Percentiles rank a stretch among this genome's conserved stretches.
These are phyloP conservation scores for Coelogynopora nodosa DNA, from an alignment of 2,888 invertebrate species.

Conservation along the genomic window DNA sequence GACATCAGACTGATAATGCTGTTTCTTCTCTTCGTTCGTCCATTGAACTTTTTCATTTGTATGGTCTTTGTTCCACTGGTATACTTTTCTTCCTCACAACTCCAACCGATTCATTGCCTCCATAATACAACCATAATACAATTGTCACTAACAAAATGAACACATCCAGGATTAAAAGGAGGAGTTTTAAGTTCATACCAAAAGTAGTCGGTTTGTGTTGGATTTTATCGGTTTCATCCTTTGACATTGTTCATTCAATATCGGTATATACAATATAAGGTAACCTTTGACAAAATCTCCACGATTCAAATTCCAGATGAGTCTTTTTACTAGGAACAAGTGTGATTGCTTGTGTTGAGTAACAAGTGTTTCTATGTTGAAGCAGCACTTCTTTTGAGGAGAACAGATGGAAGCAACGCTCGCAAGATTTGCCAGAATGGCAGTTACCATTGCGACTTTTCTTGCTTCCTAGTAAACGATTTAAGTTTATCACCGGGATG, in stretches of 20 bases:
- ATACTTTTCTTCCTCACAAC: not conserved
- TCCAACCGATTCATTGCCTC: not conserved
- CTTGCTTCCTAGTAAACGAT: not conserved
- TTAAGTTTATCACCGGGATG: not conserved
- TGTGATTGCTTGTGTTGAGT: not conserved
- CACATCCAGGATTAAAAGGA: not conserved
- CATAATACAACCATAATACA: not conserved
- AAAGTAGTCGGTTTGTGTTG: not conserved
- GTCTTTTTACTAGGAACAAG: not conserved
- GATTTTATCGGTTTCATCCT: not conserved
- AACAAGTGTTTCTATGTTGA: not conserved
- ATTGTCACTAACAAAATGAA: not conserved
- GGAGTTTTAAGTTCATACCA: not conserved
- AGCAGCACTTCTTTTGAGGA: not conserved
- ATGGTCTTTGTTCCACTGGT: not conserved
- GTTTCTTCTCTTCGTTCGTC: no score
- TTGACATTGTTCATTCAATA: not conserved
- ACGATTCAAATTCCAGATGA: not conserved
- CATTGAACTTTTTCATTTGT: no score
- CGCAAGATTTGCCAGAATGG: slow-evolving; percentile 38
- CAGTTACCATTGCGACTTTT: not conserved
- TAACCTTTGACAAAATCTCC: not conserved
- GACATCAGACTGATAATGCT: no score
- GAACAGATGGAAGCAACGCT: not conserved
- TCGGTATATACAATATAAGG: not conserved